Percentiles rank a stretch among this genome's conserved stretches.
These are phyloP conservation scores for Sisyra terminalis DNA, from an alignment of 2,888 invertebrate genomes.

Conservation along the genomic window DNA sequence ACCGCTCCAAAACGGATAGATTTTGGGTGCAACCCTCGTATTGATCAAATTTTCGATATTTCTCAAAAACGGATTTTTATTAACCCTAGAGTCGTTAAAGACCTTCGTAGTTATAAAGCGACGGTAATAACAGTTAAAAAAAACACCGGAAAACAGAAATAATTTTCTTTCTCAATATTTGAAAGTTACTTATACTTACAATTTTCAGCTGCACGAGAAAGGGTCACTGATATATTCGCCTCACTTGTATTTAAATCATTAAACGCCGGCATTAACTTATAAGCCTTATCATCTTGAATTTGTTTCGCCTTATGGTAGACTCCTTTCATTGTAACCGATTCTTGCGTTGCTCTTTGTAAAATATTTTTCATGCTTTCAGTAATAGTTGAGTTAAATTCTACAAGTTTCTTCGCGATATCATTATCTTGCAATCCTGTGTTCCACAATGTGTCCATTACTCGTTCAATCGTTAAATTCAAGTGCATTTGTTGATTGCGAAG, in stretches of 20 bases:
- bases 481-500: neutral
- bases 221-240: constrained; percentile 5
- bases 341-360: constrained; percentile 18
- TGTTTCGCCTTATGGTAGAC: constrained; percentile 6
- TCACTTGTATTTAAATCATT: constrained; percentile 7
- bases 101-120: too few species aligned
- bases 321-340: constrained; percentile 22
- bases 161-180: too few species aligned
- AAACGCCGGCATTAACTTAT: constrained; percentile 7
- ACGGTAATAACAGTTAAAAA: too few species aligned
- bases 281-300: constrained; percentile 5
- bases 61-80: too few species aligned
- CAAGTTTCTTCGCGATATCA: constrained; percentile 22
- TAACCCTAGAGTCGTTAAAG: too few species aligned
- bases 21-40: too few species aligned
- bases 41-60: too few species aligned
- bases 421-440: constrained; percentile 24
- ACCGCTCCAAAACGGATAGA: too few species aligned
- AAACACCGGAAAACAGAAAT: too few species aligned
- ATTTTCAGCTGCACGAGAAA: constrained; percentile 4
- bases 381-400: constrained; percentile 16
- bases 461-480: constrained; percentile 1
- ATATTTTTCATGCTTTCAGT: constrained; percentile 19
- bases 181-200: too few species aligned
- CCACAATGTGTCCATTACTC: constrained; percentile 18